phyloP scores from a whole-genome alignment of 2,888 invertebrate species.

The Phalera bucephala region DNA sequence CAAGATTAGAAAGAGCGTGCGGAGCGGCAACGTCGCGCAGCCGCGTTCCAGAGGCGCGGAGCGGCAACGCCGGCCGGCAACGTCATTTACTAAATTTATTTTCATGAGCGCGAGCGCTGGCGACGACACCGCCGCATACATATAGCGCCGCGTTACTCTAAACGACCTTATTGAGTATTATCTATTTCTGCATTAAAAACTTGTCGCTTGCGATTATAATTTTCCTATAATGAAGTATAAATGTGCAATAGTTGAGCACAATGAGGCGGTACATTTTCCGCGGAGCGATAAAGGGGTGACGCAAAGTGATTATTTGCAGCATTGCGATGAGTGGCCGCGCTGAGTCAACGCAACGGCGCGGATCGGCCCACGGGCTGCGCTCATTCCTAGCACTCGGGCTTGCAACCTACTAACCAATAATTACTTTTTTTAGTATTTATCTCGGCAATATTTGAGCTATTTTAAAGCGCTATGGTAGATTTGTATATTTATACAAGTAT shows the following conservation, averaged over 20 bases:
- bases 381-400: too few species aligned
- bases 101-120: conserved; percentile 81
- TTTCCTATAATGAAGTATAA: conserved; percentile 41
- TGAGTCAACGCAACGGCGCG: conserved; percentile 65
- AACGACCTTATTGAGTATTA: conserved; percentile 57
- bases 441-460: neutral
- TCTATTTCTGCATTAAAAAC: conserved; percentile 66
- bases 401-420: conserved; percentile 33
- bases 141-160: conserved; percentile 59
- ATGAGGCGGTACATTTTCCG: conserved; percentile 68
- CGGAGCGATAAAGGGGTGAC: conserved; percentile 76
- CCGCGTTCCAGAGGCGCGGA: conserved; percentile 75
- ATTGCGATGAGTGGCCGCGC: conserved; percentile 77
- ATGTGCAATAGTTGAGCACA: conserved; percentile 50
- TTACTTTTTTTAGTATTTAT: conserved; percentile 1
- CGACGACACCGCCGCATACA: conserved; percentile 68
- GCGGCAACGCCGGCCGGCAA: conserved; percentile 75
- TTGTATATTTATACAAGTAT: too few species aligned
- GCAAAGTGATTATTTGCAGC: conserved; percentile 81
- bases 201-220: conserved; percentile 50
- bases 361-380: conserved; percentile 3
- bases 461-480: too few species aligned
- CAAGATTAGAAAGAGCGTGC: conserved; percentile 82
- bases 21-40: conserved; percentile 77
- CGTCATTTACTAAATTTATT: conserved; percentile 83